Conservation (phyloP, 2,797 vertebrate genomes). For the Pantherophis alleghaniensis region DNA sequence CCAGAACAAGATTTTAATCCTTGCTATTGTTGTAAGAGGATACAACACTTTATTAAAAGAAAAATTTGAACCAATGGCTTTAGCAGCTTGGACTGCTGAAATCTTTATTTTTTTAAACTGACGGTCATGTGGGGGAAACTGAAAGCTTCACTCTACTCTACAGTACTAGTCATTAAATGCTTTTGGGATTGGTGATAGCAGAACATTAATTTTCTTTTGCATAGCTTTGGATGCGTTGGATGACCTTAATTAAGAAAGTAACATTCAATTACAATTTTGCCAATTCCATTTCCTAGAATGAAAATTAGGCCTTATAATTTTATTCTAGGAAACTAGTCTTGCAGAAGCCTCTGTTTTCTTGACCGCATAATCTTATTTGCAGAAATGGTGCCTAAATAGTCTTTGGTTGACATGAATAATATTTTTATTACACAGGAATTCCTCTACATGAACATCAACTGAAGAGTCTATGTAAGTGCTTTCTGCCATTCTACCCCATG, state of each 20-base stretch:
- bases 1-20: constrained; percentile 30
- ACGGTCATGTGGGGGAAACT: fast-evolving
- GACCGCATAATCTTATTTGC: not conserved
- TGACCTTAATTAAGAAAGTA: not conserved
- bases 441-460: not conserved
- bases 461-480: not conserved
- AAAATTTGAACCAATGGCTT: not conserved
- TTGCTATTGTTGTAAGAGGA: constrained; percentile 20
- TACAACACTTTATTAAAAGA: constrained; percentile 21
- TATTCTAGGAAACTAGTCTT: not conserved
- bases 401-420: not conserved
- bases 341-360: not conserved
- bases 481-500: not conserved
- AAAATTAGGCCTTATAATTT: not conserved
- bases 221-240: not conserved
- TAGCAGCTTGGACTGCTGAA: fast-evolving
- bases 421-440: not conserved
- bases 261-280: not conserved
- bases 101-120: not conserved
- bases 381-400: not conserved
- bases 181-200: not conserved
- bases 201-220: not conserved
- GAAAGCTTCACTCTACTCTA: not conserved
- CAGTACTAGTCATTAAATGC: not conserved
- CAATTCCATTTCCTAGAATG: not conserved